Conservation (phyloP, 2,797 vertebrate species). For the Eidolon dupreanum region DNA sequence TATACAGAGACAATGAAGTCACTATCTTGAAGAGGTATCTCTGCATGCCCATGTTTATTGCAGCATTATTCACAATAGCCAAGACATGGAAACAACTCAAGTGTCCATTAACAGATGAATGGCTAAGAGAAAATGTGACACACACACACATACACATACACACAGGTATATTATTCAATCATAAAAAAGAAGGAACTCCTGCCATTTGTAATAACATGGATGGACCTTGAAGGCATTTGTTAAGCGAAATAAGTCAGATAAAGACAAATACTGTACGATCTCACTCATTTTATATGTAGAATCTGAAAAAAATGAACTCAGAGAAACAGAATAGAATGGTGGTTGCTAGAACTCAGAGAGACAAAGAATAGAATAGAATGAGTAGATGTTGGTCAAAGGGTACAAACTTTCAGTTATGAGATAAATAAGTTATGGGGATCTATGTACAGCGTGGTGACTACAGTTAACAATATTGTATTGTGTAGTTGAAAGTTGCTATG, state of each 20-base stretch:
- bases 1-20: not conserved
- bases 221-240: not conserved
- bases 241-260: not conserved
- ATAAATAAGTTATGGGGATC: not conserved
- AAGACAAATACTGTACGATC: not conserved
- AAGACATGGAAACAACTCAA: not conserved
- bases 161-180: not conserved
- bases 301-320: not conserved
- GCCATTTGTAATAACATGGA: not conserved
- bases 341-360: not conserved
- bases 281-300: not conserved
- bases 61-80: not conserved
- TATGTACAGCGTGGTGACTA: not conserved
- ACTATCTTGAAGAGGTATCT: not conserved
- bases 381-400: not conserved
- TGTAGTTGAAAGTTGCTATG: not conserved
- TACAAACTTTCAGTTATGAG: not conserved
- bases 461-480: not conserved
- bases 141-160: too few species aligned
- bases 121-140: not conserved
- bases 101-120: not conserved
- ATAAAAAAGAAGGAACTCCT: not conserved
- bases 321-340: not conserved
- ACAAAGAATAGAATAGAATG: not conserved
- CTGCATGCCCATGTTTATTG: not conserved